Evolutionary conservation across 2,797 vertebrate genomes (phyloP).

Genomic region (Poeciliopsis gracilis): DNA sequence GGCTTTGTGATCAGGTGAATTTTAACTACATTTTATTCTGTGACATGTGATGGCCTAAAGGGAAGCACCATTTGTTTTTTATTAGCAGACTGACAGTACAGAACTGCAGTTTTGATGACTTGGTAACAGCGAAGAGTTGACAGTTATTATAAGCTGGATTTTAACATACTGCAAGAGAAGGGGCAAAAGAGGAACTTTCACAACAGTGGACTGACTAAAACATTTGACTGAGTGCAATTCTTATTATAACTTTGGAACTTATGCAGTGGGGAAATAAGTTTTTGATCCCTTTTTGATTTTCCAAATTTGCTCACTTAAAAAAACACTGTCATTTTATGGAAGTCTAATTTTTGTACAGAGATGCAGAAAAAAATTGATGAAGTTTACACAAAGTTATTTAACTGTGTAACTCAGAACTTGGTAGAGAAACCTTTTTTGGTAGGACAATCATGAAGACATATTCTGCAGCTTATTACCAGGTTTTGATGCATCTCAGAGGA

Average conservation of each 20-base stretch:
- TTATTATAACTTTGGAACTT: constrained; percentile 8
- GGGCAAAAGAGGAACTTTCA: constrained; percentile 70
- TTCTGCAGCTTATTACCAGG: neutral
- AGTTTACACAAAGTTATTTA: neutral
- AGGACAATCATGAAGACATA: neutral
- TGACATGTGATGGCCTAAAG: too few species aligned
- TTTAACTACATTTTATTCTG: neutral
- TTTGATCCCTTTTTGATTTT: neutral
- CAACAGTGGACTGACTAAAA: constrained; percentile 51
- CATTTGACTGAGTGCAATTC: neutral
- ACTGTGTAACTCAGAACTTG: neutral
- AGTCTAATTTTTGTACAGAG: neutral
- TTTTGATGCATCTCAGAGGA: neutral
- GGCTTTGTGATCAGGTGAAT: neutral
- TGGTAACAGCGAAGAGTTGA: neutral
- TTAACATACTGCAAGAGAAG: neutral
- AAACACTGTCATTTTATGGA: too few species aligned
- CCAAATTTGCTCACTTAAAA: neutral
- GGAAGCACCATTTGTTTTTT: neutral
- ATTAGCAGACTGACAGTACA: neutral
- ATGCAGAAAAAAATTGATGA: neutral
- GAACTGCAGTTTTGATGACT: neutral
- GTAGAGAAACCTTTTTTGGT: neutral
- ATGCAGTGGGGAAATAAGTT: neutral
- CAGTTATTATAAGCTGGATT: constrained; percentile 20